Base-by-base conservation (phyloP, 2,888 invertebrate species). In the Margaritifera margaritifera region DNA sequence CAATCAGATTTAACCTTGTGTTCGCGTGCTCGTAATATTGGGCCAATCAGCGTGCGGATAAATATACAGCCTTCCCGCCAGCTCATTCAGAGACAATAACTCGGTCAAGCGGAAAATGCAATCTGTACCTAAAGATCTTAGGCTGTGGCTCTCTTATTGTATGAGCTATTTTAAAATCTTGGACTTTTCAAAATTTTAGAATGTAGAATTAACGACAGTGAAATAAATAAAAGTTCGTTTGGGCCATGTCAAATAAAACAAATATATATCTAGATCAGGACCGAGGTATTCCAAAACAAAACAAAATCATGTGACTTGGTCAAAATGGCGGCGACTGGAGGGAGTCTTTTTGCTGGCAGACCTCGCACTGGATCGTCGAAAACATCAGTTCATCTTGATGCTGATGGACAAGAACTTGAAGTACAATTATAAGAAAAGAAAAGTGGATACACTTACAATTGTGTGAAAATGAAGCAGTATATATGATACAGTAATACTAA, bases 371-470 rank as follows among this genome's bases (percentile, higher is more conserved):
- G 86, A 18, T 87, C 87, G 15, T 78, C 81, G 52, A 84, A 81
- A 62, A 64, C 80, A 20, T 75, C 78, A 5, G 68, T 80, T 52
- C 79, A 80, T 19, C 69, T 79, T n/a, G 87, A 87, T 72, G 85
- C 86, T 25, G 88, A 88, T 66, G 88, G 88, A 56, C 84, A 84
- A 64, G 84, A 84, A 80, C 74, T 86, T 58, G 85, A 87, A 81
- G 88, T 86, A 81, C 67, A 51, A 20, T 42, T 42, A 42, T 31
- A 3, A 31, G 31, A 42, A 42, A 42, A 42, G 11, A 42, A 27
- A 27, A 27, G 0, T 42, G 11, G 8, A 42, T 42, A 42, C 11
- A 4, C 42, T 5, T 31, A 22, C 18, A 27, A 42, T 58, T 15
- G 31, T 15, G 31, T 20, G 11, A n/a, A 24, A 24, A 22, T 5